Conservation (phyloP, 2,888 invertebrate species). For the Urechis unicinctus region DNA sequence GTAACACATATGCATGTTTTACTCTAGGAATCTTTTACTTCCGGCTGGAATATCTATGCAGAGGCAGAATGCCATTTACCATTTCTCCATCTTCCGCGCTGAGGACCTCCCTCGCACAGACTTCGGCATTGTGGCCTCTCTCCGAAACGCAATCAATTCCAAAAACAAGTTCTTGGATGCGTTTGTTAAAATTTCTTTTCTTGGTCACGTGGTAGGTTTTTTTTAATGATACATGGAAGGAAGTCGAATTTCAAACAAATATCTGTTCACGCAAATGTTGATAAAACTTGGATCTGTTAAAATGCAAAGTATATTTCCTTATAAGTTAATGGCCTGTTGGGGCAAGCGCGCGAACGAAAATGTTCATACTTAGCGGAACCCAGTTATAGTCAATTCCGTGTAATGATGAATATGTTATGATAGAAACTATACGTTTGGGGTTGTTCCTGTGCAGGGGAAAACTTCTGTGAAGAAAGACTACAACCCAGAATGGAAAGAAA, state of each 20-base stretch:
- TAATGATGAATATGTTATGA: no score
- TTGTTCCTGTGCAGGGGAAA: conserved; percentile 21
- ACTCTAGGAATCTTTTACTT: conserved; percentile 22
- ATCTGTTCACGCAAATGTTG: not conserved
- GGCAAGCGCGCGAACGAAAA: no score
- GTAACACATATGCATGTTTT: not conserved
- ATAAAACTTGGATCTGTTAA: no score
- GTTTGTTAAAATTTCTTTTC: conserved; percentile 21
- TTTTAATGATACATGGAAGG: not conserved
- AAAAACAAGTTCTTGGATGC: conserved; percentile 21
- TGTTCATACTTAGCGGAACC: no score
- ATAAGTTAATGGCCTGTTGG: no score
- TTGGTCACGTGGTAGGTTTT: conserved; percentile 21
- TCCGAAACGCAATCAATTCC: conserved; percentile 21
- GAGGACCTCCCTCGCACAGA: conserved; percentile 26
- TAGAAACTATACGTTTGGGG: no score
- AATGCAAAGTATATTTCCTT: no score
- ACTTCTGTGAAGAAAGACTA: conserved; percentile 22
- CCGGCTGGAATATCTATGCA: conserved; percentile 22
- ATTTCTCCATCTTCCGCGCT: conserved; percentile 19
- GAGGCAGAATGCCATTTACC: conserved; percentile 21
- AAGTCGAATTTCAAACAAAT: not conserved
- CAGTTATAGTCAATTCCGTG: no score
- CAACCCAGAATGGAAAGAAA: conserved; percentile 24
- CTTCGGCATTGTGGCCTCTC: conserved; percentile 21